Conservation (phyloP, 2,113 vertebrate genomes). For the Alligator sinensis region DNA sequence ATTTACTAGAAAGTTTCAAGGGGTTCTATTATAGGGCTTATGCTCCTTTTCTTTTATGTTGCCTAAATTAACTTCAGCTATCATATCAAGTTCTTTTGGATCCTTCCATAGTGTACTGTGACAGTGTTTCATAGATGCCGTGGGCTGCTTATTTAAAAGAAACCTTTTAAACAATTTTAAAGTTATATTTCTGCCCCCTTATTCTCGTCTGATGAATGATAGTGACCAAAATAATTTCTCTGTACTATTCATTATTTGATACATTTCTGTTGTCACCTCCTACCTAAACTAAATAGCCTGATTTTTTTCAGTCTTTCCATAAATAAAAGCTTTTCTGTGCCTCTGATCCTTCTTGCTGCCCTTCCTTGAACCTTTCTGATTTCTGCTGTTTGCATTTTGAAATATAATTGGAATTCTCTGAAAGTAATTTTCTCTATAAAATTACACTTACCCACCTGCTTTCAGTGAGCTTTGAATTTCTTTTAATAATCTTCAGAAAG, state of each 20-base stretch:
- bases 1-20: neutral
- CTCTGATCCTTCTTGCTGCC: neutral
- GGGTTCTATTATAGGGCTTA: neutral
- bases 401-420: neutral
- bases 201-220: neutral
- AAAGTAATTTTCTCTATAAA: neutral
- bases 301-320: neutral
- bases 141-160: neutral
- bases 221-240: neutral
- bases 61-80: neutral
- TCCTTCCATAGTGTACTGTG: rapidly evolving
- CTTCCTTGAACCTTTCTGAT: neutral
- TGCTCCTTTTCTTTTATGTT: neutral
- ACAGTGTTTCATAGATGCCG: neutral
- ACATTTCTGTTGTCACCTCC: neutral
- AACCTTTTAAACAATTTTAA: neutral
- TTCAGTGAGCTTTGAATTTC: rapidly evolving
- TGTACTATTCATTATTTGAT: neutral
- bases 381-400: neutral
- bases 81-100: neutral
- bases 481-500: neutral
- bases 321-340: neutral
- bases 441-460: neutral
- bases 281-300: neutral
- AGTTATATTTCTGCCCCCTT: neutral